These are phyloP conservation scores for Falco punctatus DNA, from an alignment of 2,113 vertebrate genomes.

Conservation along the genomic window DNA sequence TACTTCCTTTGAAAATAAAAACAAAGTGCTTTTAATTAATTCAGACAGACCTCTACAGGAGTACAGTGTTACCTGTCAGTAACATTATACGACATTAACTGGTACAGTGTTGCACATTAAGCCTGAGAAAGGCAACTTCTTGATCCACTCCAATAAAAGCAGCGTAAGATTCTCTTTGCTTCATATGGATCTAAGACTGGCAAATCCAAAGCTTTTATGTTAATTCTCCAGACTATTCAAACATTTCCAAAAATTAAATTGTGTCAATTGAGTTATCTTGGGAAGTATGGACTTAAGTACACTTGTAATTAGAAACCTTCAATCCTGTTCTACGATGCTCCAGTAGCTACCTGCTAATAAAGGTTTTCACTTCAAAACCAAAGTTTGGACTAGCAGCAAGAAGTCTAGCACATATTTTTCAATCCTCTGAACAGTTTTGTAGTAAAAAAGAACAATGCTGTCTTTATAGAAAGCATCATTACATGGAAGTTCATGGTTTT, in stretches of 20 bases:
- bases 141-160: neutral
- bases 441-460: neutral
- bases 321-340: neutral
- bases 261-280: neutral
- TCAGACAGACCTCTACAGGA: neutral
- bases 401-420: neutral
- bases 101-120: neutral
- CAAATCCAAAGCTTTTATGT: neutral
- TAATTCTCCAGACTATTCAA: neutral
- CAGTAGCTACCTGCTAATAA: neutral
- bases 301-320: neutral
- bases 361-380: neutral
- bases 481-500: neutral
- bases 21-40: neutral
- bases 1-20: slow-evolving; percentile 69
- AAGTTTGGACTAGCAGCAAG: neutral
- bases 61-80: neutral
- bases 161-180: neutral
- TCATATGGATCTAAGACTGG: rapidly evolving
- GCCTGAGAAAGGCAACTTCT: neutral
- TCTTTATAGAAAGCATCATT: neutral
- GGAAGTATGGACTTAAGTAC: neutral
- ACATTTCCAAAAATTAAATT: neutral
- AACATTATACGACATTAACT: neutral
- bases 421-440: neutral